Evolutionary conservation across 2,113 vertebrate species (phyloP).

Genomic region (Porphyrio hochstetteri): DNA sequence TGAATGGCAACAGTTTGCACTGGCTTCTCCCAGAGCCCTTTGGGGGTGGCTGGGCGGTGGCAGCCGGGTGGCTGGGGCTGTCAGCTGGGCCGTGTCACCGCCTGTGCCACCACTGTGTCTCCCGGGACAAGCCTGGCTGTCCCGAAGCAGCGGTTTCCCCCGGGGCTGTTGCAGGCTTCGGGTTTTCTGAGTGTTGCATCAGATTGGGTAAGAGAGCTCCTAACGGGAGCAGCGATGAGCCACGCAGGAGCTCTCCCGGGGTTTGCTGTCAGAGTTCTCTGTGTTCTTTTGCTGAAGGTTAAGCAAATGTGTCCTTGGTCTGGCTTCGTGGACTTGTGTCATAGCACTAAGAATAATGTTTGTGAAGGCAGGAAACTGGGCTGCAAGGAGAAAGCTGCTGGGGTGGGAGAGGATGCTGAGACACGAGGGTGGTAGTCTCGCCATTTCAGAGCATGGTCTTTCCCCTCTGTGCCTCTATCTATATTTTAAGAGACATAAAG

Average conservation of each 20-base stretch:
- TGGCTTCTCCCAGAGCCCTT: too few species aligned
- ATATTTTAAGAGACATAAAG: background rate
- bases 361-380: background rate
- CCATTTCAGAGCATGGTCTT: background rate
- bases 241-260: fast-evolving
- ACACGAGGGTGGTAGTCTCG: too few species aligned
- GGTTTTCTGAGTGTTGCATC: background rate
- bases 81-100: too few species aligned
- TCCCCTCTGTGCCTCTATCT: fast-evolving
- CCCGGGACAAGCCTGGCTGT: too few species aligned
- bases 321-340: background rate
- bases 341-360: fast-evolving
- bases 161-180: fast-evolving
- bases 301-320: background rate
- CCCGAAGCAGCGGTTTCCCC: too few species aligned
- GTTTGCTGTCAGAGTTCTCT: background rate
- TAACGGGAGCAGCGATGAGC: background rate
- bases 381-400: background rate
- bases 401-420: background rate
- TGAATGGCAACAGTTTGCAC: too few species aligned
- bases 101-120: too few species aligned
- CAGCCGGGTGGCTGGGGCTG: too few species aligned
- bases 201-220: background rate
- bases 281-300: background rate
- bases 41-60: too few species aligned